These are phyloP conservation scores for Callithrix jacchus DNA, from an alignment of 2,113 vertebrate genomes.

Conservation along the genomic window DNA sequence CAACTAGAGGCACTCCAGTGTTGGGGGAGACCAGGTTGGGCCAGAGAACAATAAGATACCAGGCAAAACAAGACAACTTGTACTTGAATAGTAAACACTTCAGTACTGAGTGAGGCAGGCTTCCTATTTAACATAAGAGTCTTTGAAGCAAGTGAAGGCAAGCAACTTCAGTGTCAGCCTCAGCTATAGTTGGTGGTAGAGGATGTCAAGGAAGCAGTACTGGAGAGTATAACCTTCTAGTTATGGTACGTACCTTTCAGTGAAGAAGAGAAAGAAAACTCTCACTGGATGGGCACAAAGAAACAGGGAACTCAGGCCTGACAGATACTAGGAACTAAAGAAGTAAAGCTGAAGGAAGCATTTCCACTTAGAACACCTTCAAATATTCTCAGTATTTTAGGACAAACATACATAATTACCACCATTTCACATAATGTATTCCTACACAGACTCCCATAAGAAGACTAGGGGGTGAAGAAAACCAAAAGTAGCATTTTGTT, in stretches of 20 bases:
- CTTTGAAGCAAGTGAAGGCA: not conserved
- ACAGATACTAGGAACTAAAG: not conserved
- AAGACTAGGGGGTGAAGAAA: not conserved
- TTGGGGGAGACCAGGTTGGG: not conserved
- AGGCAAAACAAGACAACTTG: not conserved
- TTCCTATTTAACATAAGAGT: not conserved
- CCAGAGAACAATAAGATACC: not conserved
- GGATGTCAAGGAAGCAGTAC: not conserved
- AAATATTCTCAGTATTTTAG: not conserved
- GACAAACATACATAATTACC: not conserved
- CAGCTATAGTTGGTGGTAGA: not conserved
- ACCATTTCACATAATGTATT: not conserved
- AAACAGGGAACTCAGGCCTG: not conserved
- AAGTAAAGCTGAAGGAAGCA: not conserved
- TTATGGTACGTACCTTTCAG: accelerated
- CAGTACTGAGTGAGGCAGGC: not conserved
- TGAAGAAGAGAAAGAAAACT: not conserved
- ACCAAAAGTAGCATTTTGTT: not conserved
- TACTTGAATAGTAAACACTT: not conserved
- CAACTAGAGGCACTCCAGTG: not conserved
- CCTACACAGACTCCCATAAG: not conserved
- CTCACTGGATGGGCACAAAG: not conserved
- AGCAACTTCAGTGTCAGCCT: not conserved
- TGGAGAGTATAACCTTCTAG: not conserved
- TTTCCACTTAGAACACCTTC: not conserved